phyloP scores from a whole-genome alignment of 1,140 invertebrate genomes.

The Procambarus clarkii region DNA sequence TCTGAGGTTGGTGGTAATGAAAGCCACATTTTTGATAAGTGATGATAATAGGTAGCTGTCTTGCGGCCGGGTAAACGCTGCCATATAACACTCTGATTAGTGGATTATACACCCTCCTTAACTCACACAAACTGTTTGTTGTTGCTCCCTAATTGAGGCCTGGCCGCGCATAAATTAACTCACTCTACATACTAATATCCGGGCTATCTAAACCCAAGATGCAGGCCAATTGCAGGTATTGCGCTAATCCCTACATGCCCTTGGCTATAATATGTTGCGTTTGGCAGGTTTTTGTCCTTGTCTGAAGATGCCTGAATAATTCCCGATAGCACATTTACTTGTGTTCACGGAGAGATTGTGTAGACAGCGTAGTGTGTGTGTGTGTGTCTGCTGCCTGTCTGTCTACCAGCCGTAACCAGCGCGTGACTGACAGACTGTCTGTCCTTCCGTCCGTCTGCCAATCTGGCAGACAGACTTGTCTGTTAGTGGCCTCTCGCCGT shows the following conservation, averaged over 20 bases:
- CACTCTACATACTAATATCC: conserved; percentile 48
- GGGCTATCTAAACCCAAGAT: conserved; percentile 23
- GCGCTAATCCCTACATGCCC: background rate
- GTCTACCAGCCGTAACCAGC: background rate
- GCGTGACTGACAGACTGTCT: conserved; percentile 29
- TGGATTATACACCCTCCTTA: conserved; percentile 32
- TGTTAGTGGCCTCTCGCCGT: background rate
- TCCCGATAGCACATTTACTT: background rate
- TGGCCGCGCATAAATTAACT: conserved; percentile 26
- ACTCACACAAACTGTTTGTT: conserved; percentile 58
- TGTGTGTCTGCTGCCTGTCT: conserved; percentile 15
- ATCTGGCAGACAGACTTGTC: conserved; percentile 9
- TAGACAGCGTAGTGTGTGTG: background rate
- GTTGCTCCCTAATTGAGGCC: conserved; percentile 50
- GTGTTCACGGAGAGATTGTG: background rate
- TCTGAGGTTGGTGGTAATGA: conserved; percentile 43
- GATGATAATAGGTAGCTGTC: conserved; percentile 54
- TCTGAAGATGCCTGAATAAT: too few species aligned
- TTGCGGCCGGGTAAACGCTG: conserved; percentile 33
- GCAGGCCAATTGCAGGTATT: background rate
- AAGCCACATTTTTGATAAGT: conserved; percentile 53
- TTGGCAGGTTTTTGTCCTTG: too few species aligned
- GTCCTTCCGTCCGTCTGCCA: conserved; percentile 40
- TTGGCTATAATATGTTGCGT: background rate
- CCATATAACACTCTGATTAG: conserved; percentile 60